These are phyloP conservation scores for Phrixothrix hirtus DNA, from an alignment of 2,888 invertebrate genomes.

Conservation along the genomic window DNA sequence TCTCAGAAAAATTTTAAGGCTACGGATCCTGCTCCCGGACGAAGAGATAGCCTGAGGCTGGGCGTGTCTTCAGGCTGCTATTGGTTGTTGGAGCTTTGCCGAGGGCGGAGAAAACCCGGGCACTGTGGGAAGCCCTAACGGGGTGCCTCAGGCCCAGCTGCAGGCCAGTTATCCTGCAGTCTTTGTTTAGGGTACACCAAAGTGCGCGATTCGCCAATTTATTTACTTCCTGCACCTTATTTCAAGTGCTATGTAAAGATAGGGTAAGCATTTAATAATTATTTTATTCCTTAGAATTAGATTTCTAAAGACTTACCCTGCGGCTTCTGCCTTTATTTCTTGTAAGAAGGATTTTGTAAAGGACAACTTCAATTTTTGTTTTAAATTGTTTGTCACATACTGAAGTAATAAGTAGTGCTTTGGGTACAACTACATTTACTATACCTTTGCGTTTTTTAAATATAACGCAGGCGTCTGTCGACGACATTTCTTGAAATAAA, in stretches of 20 bases:
- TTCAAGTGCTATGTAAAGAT: constrained; percentile 15
- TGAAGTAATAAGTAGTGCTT: too few species aligned
- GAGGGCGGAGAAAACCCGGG: constrained; percentile 47
- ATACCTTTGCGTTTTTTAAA: too few species aligned
- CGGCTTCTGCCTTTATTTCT: not conserved
- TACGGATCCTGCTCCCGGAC: constrained; percentile 15
- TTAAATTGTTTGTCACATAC: too few species aligned
- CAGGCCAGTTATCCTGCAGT: constrained; percentile 51
- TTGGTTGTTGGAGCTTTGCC: constrained; percentile 48
- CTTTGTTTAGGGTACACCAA: constrained; percentile 41
- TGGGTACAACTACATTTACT: too few species aligned
- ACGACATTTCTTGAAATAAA: too few species aligned
- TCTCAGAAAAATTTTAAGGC: constrained; percentile 16
- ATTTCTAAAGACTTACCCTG: not conserved
- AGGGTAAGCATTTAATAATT: constrained; percentile 12
- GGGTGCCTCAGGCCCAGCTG: constrained; percentile 48
- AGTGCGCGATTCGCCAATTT: constrained; percentile 26
- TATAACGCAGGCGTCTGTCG: too few species aligned
- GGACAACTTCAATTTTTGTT: too few species aligned
- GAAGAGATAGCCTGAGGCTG: constrained; percentile 48
- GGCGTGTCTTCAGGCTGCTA: constrained; percentile 52
- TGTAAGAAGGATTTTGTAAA: too few species aligned
- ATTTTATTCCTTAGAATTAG: not conserved
- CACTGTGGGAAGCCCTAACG: constrained; percentile 40
- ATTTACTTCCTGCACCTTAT: constrained; percentile 17